Evolutionary conservation across 1,140 invertebrate species (phyloP), one percentile per base, ranked within the genome.

Genomic region (Brevipalpus yothersi): DNA sequence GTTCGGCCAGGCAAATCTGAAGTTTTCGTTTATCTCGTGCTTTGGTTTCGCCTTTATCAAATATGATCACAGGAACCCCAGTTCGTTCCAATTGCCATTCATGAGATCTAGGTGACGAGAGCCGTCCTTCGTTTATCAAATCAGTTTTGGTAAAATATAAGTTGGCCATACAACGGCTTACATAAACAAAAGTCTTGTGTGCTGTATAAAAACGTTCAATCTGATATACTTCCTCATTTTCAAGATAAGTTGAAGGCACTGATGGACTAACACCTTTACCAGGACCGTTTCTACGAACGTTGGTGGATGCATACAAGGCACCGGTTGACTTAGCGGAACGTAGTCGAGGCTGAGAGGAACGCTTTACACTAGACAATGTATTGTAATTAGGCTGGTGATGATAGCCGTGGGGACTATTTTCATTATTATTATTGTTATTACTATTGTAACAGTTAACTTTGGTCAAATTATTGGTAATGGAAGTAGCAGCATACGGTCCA

Each of bases 161-260:
- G 71, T 86, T 87, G 17, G 83, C 83, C 66, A 88, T 68, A 15
- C 83, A 84, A 41, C 78, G 76, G 65, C 83, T 83, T 0, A 88
- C 84, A 68, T 75, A 82, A 23, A 88, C 80, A 67, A 82, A 79
- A 0, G 83, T 83, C 67, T 83, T 83, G 58, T 86, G 75, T 47
- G 83, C 83, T 40, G 77, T 75, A 65, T 84, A 85, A 67, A 85
- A 85, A 49, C 80, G 79, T 69, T 87, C 84, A 58, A 86, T 77
- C 69, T 85, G 82, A 19, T 77, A 72, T 11, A 82, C 72, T 66
- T 87, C 84, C 58, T 78, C 71, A 49, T 84, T 81, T 2, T 77
- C 78, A 13, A 86, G 53, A 1, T n/a, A n/a, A 1, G 49, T 51
- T 51, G 49, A 19, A 10, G 49, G 10, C 21, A 19, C n/a, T 45